Percentiles rank a stretch among this genome's conserved stretches.
phyloP scores from a whole-genome alignment of 2,113 vertebrate genomes.

The Phyllopteryx taeniolatus region DNA sequence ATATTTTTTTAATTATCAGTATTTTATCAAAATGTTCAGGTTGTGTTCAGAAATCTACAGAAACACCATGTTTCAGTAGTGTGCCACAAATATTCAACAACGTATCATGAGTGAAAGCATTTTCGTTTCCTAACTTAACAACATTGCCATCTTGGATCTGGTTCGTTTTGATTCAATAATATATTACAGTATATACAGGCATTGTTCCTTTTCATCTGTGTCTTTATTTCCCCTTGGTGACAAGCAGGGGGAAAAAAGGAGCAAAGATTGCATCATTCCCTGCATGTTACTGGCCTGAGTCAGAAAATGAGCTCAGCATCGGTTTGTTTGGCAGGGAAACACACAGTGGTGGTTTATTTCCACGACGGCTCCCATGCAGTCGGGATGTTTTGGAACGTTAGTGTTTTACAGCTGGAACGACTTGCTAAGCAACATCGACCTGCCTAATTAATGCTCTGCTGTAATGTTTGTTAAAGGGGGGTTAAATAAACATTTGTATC shows the following conservation, averaged over 20 bases:
- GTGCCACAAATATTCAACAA: too few relatives aligned
- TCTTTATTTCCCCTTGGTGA: not conserved
- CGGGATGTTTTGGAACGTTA: slow-evolving; percentile 10
- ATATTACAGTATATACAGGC: not conserved
- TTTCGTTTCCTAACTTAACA: too few relatives aligned
- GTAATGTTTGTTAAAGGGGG: slow-evolving; percentile 7
- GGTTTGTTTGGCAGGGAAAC: slow-evolving; percentile 13
- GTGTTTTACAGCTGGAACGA: slow-evolving; percentile 12
- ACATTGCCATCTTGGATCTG: not conserved
- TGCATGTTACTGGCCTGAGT: slow-evolving; percentile 37
- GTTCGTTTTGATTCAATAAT: not conserved
- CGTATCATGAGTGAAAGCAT: too few relatives aligned
- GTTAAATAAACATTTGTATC: slow-evolving; percentile 10
- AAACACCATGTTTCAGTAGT: too few relatives aligned
- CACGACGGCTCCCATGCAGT: slow-evolving; percentile 14
- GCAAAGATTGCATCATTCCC: slow-evolving; percentile 18
- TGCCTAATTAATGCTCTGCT: slow-evolving; percentile 17
- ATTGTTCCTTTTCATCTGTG: slow-evolving; percentile 2
- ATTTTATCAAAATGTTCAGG: too few relatives aligned
- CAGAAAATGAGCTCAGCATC: slow-evolving; percentile 29
- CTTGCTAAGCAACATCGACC: slow-evolving; percentile 4
- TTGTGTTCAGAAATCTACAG: too few relatives aligned
- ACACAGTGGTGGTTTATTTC: slow-evolving; percentile 11
- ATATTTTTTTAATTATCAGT: too few relatives aligned
- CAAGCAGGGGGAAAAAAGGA: slow-evolving; percentile 4